Percentiles rank a stretch among this genome's conserved stretches.
These are phyloP conservation scores for Crocallis elinguaria DNA, from an alignment of 2,888 invertebrate genomes.

Conservation along the genomic window DNA sequence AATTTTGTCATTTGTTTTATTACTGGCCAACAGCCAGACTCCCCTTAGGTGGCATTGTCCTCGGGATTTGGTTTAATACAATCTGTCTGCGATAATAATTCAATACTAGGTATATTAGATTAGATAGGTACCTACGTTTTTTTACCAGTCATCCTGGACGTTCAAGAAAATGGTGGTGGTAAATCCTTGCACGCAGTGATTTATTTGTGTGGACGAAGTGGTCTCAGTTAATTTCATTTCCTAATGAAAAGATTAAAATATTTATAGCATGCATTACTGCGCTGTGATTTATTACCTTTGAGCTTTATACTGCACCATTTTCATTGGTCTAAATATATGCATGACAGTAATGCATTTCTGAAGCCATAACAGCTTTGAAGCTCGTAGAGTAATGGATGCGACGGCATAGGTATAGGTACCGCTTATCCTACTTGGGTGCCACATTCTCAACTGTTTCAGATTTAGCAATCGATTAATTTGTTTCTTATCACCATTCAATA, in stretches of 20 bases:
- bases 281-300: not conserved
- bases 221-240: not conserved
- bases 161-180: too few species aligned
- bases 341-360: slow-evolving; percentile 35
- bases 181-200: too few species aligned
- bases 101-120: not conserved
- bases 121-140: not conserved
- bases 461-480: not conserved
- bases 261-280: not conserved
- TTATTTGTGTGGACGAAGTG: too few species aligned
- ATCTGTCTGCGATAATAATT: not conserved
- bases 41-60: slow-evolving; percentile 20
- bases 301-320: not conserved
- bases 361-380: slow-evolving; percentile 28
- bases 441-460: not conserved
- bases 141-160: not conserved
- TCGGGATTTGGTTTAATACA: slow-evolving; percentile 1
- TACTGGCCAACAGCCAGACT: slow-evolving; percentile 30
- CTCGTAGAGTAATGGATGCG: too few species aligned
- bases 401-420: too few species aligned
- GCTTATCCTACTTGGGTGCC: too few species aligned
- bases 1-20: slow-evolving; percentile 64
- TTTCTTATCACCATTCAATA: not conserved
- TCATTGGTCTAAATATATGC: slow-evolving; percentile 13
- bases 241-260: not conserved